Percentiles rank a stretch among this genome's conserved stretches.
These are phyloP conservation scores for Troides aeacus DNA, from an alignment of 2,888 invertebrate genomes.

Conservation along the genomic window DNA sequence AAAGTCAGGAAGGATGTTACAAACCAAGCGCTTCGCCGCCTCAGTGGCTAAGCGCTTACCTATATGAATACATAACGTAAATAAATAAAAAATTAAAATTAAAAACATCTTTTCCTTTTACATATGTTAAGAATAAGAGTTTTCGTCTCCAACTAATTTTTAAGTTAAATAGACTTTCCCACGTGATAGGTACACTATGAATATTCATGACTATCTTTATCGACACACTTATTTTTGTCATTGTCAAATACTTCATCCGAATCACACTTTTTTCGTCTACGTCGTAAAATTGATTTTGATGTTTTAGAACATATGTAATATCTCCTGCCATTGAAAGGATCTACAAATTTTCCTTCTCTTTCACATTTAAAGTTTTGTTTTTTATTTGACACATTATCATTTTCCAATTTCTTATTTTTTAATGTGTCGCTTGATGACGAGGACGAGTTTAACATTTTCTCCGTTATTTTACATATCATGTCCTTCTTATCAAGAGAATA, in stretches of 20 bases:
- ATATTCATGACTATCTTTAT: conserved; percentile 58
- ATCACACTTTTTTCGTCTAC: conserved; percentile 63
- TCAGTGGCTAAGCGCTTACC: neutral
- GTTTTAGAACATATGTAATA: conserved; percentile 68
- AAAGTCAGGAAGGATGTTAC: no score
- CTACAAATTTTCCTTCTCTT: conserved; percentile 58
- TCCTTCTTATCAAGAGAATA: conserved; percentile 56
- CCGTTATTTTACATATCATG: conserved; percentile 49
- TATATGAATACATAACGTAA: conserved; percentile 5
- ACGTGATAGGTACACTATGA: conserved; percentile 22
- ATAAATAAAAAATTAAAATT: conserved; percentile 23
- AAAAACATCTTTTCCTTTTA: conserved; percentile 7
- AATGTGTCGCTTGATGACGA: conserved; percentile 39
- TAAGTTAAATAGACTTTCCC: neutral
- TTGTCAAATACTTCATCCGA: conserved; percentile 65
- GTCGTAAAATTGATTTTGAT: conserved; percentile 48
- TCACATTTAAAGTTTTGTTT: conserved; percentile 49
- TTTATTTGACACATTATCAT: conserved; percentile 29
- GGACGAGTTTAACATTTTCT: conserved; percentile 31
- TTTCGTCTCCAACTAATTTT: conserved; percentile 15
- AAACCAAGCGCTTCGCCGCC: no score
- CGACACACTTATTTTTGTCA: conserved; percentile 57
- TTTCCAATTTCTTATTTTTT: conserved; percentile 28
- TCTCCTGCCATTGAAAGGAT: conserved; percentile 60
- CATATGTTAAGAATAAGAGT: neutral